These are phyloP conservation scores for Sorex araneus DNA, from an alignment of 2,113 vertebrate species.

Conservation along the genomic window DNA sequence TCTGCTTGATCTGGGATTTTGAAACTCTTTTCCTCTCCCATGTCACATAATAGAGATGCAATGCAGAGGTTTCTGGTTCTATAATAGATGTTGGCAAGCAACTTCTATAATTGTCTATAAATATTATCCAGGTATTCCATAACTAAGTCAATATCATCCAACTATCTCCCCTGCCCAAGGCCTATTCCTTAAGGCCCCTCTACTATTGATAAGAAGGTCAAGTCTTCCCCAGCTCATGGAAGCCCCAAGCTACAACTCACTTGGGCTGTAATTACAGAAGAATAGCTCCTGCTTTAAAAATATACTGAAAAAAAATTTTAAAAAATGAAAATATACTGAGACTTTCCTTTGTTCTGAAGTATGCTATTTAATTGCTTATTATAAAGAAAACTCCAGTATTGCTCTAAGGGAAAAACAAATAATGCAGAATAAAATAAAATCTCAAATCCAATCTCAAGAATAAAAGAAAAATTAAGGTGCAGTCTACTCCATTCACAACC, in stretches of 20 bases:
- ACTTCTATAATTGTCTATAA: background rate
- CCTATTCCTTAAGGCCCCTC: background rate
- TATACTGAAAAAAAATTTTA: no score
- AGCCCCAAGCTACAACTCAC: background rate
- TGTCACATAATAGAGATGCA: background rate
- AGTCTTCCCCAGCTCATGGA: background rate
- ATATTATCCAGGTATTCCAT: background rate
- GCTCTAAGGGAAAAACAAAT: constrained; percentile 4
- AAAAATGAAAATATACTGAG: background rate
- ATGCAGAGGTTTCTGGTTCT: background rate
- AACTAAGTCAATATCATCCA: background rate
- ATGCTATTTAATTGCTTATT: background rate
- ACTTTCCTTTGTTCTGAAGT: background rate
- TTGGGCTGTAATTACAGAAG: background rate
- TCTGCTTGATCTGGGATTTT: constrained; percentile 30
- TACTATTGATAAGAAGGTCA: background rate
- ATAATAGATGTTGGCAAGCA: background rate
- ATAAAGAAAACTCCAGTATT: background rate
- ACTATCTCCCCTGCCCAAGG: background rate
- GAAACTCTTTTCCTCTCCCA: constrained; percentile 30
- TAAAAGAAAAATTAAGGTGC: constrained; percentile 2
- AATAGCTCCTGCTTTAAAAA: background rate
- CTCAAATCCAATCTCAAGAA: background rate
- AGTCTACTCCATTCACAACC: background rate
- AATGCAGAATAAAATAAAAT: background rate